These are phyloP conservation scores for Archips xylosteana DNA, from an alignment of 2,888 invertebrate genomes.

Conservation along the genomic window DNA sequence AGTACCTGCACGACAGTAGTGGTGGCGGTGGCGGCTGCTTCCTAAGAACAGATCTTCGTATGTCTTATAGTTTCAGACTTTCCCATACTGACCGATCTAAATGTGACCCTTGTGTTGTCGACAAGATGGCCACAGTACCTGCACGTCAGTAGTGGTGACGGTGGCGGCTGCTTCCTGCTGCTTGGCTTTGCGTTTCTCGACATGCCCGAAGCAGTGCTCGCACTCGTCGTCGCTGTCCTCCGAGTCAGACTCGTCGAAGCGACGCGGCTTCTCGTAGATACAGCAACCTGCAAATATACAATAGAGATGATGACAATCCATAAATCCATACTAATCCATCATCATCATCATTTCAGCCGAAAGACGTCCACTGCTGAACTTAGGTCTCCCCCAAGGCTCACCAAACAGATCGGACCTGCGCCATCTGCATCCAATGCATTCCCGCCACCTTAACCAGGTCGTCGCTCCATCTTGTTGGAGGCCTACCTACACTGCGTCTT, in stretches of 20 bases:
- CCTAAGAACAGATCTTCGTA: too few species aligned
- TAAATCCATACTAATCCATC: too few species aligned
- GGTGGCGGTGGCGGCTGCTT: slow-evolving; percentile 48
- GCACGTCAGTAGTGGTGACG: slow-evolving; percentile 51
- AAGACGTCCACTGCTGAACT: too few species aligned
- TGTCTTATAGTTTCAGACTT: too few species aligned
- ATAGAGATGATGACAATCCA: background rate
- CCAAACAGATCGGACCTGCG: too few species aligned
- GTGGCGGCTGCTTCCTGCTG: slow-evolving; percentile 48
- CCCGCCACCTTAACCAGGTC: too few species aligned
- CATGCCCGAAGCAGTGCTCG: slow-evolving; percentile 94
- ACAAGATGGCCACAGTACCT: slow-evolving; percentile 46
- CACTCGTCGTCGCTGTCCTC: slow-evolving; percentile 93
- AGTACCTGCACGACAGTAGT: slow-evolving; percentile 54
- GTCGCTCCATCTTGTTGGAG: too few species aligned
- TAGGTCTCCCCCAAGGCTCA: too few species aligned
- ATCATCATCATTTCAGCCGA: too few species aligned
- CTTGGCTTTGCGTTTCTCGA: slow-evolving; percentile 86
- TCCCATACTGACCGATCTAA: too few species aligned
- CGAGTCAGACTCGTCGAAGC: slow-evolving; percentile 95
- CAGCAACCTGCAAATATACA: slow-evolving; percentile 90
- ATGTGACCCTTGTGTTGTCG: background rate
- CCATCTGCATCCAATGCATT: too few species aligned
- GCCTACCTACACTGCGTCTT: too few species aligned
- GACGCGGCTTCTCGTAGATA: slow-evolving; percentile 95